Evolutionary conservation across 2,888 invertebrate species (phyloP), one percentile per base, ranked within the genome.

Genomic region (Palloptera scutellata): DNA sequence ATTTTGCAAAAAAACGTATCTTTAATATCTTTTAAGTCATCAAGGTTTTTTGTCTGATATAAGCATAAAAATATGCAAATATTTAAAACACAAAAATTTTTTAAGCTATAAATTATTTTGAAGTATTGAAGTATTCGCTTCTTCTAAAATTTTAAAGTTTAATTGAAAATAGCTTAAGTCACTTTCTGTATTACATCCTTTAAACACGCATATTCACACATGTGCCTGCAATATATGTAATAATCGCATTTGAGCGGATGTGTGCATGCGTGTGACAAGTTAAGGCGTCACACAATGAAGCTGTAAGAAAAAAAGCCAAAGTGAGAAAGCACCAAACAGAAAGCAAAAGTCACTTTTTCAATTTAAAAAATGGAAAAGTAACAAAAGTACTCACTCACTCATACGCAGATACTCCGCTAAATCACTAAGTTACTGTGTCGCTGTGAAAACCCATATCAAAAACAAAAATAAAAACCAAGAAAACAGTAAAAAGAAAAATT

Each of bases 261-360:
- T 6, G 19, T 45, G 41, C 43, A 52, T 66, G 66, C 66, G 61
- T 66, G 54, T 70, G 69, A 61, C 67, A 72, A 63, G 57, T 61
- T 67, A 66, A 69, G 51, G 59, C 67, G 67, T 30, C 41, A 52
- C 43, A 30, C 45, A 58, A 61, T 40, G 13, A 41, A 43, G n/a
- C 61, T 19, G 61, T 42, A n/a, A 40, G 60, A 19, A 13, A 42
- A 63, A 67, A 54, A 9, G 64, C 30, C 57, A 43, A 64, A 61
- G 61, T 40, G n/a, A 61, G 48, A 43, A 57, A 58, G 40, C 65
- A n/a, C n/a, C n/a, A 19, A 45, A 48, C 42, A 53, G 69, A 78
- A 79, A 77, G 75, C 76, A 79, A 78, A 80, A 81, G 80, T 80
- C 81, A 80, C 78, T 78, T 77, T 81, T 81, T 81, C 80, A 81